Conservation (phyloP, 2,113 vertebrate species). For the Formicarius rufipectus region DNA sequence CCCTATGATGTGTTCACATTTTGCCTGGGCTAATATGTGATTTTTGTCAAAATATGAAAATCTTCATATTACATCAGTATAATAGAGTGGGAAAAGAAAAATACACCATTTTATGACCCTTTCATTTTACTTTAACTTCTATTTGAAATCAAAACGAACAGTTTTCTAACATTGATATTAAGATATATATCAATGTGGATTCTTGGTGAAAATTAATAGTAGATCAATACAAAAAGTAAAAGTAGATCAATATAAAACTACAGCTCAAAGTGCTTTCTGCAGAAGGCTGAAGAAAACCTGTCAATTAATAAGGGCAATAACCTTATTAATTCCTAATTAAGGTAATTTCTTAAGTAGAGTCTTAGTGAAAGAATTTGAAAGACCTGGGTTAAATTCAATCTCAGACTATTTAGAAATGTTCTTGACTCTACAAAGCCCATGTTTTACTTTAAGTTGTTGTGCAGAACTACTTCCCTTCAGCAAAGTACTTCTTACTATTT, state of each 20-base stretch:
- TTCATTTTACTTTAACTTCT: background rate
- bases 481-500: background rate
- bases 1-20: background rate
- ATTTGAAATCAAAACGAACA: background rate
- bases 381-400: background rate
- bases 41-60: background rate
- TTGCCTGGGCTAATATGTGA: background rate
- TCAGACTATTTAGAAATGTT: background rate
- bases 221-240: background rate
- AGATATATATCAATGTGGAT: background rate
- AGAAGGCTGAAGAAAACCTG: background rate
- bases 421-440: background rate
- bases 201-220: background rate
- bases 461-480: background rate
- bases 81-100: background rate
- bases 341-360: background rate
- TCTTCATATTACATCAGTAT: background rate
- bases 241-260: background rate
- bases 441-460: background rate
- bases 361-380: background rate
- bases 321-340: background rate
- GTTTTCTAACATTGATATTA: background rate
- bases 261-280: background rate
- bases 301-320: background rate
- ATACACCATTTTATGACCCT: background rate